Conservation (phyloP, 2,888 invertebrate genomes). For the Phasia obesa region DNA sequence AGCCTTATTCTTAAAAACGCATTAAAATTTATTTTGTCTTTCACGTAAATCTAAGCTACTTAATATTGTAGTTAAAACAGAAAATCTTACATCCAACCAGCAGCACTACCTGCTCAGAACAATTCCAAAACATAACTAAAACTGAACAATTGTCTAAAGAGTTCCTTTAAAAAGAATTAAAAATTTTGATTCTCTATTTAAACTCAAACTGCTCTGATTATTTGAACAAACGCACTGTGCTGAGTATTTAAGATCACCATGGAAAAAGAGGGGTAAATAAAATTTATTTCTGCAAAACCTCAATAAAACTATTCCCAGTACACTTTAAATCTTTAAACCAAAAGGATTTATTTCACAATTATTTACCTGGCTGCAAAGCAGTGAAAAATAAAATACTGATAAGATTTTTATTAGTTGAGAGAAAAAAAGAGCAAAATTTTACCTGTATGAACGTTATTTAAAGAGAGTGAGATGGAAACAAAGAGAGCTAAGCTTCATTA, state of each 20-base stretch:
- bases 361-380: slow-evolving; percentile 49
- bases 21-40: no score
- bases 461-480: background rate
- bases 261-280: slow-evolving; percentile 46
- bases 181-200: background rate
- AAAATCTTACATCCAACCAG: background rate
- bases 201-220: background rate
- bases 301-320: slow-evolving; percentile 62
- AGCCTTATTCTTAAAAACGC: no score
- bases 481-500: background rate
- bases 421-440: slow-evolving; percentile 37
- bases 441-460: slow-evolving; percentile 73
- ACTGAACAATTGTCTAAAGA: background rate
- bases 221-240: background rate
- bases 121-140: slow-evolving; percentile 13
- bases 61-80: background rate
- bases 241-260: slow-evolving; percentile 9
- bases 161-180: background rate
- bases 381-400: slow-evolving; percentile 29
- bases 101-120: background rate
- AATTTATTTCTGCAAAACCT: slow-evolving; percentile 1
- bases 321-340: background rate
- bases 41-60: background rate
- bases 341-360: slow-evolving; percentile 58
- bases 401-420: slow-evolving; percentile 51